Base-by-base conservation (phyloP, 1,140 invertebrate genomes). In the Choristoneura fumiferana region DNA sequence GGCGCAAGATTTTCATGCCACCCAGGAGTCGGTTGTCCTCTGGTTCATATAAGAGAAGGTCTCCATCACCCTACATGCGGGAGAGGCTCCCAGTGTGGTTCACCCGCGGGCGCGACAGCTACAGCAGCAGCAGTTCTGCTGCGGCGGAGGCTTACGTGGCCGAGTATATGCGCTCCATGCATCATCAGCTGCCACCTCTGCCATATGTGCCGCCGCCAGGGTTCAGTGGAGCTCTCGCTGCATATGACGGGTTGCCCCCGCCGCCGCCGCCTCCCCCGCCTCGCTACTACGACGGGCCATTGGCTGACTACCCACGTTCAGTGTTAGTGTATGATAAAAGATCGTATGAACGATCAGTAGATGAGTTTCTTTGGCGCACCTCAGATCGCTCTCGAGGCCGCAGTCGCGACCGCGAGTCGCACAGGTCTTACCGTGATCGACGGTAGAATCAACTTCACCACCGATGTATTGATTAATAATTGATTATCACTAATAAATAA, bases 281-380 rank as follows among this genome's bases (percentile, higher is more conserved):
- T 39, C 95, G 96, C 75, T 96, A 96, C 72, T 95, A 96, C 75
- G 94, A 94, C 40, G 81, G 94, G 22, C 79, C 87, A 10, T 79
- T 92, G 36, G 88, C 90, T 39, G 91, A 92, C 61, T 92, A 92
- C 61, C 90, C 88, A 17, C 81, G 90, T 36, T 88, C 91, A 43
- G 90, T 91, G 53, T 57, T 91, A 76, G 90, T 92, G 14, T 87
- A 94, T 54, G 95, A 95, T 66, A 95, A 95, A 70, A 91, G 94
- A 22, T 95, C 93, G 22, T 97, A 97, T 85, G 96, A 98, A 77
- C 92, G 96, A 43, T 96, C 96, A 58, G 96, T 98, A 22, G 96
- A 97, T 82, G 96, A 97, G 78, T 97, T 97, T 81, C 89, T 97
- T 40, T 95, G 96, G 92, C 93, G 96, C 74, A 97, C 95, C 56